These are phyloP conservation scores for Lacanobia wlatinum DNA, from an alignment of 2,888 invertebrate species.

Conservation along the genomic window DNA sequence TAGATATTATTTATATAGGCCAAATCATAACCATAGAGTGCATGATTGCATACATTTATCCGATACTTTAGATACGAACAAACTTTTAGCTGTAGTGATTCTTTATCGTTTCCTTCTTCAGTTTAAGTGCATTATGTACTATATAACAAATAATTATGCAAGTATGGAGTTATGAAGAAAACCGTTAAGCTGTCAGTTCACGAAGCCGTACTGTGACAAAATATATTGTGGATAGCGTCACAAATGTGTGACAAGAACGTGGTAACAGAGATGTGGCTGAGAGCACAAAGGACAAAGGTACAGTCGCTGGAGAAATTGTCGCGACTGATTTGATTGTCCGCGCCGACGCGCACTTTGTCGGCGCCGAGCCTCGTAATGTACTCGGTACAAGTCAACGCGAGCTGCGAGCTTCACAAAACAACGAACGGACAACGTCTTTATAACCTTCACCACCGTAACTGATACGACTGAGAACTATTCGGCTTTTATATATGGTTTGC, in stretches of 20 bases:
- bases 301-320: constrained; percentile 79
- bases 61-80: constrained; percentile 24
- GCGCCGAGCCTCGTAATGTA: constrained; percentile 62
- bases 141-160: constrained; percentile 53
- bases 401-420: constrained; percentile 64
- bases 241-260: constrained; percentile 65
- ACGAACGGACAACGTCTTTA: constrained; percentile 71
- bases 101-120: constrained; percentile 27
- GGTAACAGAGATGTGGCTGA: constrained; percentile 47
- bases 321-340: constrained; percentile 85
- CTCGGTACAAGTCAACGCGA: constrained; percentile 55
- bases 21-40: constrained; percentile 60
- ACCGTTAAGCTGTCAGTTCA: constrained; percentile 58
- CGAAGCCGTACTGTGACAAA: constrained; percentile 58
- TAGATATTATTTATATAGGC: constrained; percentile 62
- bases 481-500: constrained; percentile 15
- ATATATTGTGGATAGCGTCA: constrained; percentile 68
- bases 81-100: constrained; percentile 28
- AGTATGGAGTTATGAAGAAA: constrained; percentile 36
- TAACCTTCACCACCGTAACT: constrained; percentile 74
- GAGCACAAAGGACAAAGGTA: constrained; percentile 73
- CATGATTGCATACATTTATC: constrained; percentile 51
- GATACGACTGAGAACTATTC: constrained; percentile 68
- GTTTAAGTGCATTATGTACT: constrained; percentile 18
- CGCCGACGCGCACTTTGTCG: constrained; percentile 84